Conservation (phyloP, 2,888 invertebrate species). For the Tubulanus polymorphus region DNA sequence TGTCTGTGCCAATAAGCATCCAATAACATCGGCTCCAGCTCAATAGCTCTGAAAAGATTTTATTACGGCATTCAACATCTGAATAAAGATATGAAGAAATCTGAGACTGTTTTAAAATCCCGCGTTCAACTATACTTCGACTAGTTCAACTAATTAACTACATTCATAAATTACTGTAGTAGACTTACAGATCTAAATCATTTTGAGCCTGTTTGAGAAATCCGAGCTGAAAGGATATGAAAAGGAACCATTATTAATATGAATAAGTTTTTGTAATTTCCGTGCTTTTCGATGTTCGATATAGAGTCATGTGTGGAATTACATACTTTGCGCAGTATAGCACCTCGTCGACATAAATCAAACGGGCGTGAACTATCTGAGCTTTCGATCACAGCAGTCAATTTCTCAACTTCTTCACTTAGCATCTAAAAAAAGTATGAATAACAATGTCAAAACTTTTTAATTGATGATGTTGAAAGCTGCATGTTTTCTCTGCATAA, state of each 20-base stretch:
- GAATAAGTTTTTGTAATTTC: too few species aligned
- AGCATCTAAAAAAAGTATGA: neutral
- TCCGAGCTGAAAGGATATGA: conserved; percentile 44
- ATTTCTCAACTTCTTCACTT: conserved; percentile 35
- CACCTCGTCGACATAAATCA: conserved; percentile 47
- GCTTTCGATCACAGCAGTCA: conserved; percentile 33
- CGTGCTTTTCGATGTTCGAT: neutral
- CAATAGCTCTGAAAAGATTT: conserved; percentile 36
- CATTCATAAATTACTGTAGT: too few species aligned
- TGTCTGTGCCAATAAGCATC: conserved; percentile 55
- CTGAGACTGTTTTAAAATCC: too few species aligned
- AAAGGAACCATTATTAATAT: too few species aligned
- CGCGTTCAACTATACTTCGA: too few species aligned
- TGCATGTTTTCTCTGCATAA: too few species aligned
- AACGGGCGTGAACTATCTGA: conserved; percentile 38
- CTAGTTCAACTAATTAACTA: too few species aligned
- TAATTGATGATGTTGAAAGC: too few species aligned
- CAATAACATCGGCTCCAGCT: conserved; percentile 41
- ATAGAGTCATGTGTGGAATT: too few species aligned
- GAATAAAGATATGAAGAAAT: neutral
- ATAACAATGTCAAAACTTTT: too few species aligned
- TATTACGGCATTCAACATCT: neutral
- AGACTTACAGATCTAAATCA: conserved; percentile 33
- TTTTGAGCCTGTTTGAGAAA: conserved; percentile 32
- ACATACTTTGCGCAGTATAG: conserved; percentile 44